Evolutionary conservation across 2,888 invertebrate genomes (phyloP), one percentile per base, ranked within the genome.

Genomic region (Pycnomerus fuliginosus): DNA sequence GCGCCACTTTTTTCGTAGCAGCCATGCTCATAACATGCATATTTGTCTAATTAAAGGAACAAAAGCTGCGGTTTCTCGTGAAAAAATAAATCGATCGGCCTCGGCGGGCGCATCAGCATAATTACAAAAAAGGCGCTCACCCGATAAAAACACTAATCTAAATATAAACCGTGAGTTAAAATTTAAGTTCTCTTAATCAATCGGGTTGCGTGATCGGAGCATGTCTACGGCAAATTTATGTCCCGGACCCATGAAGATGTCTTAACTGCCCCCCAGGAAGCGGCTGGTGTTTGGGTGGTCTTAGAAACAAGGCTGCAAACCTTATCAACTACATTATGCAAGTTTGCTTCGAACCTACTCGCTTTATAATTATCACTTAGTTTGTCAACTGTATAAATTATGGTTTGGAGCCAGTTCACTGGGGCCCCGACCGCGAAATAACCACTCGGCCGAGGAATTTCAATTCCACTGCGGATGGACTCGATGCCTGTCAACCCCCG

Each of bases 241-340:
- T 64, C 61, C 64, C 57, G 64, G 65, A 54, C 67, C 67, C 58
- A 62, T 62, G 63, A 69, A 68, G 70, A 70, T 62, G 64, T 61
- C 61, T 67, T 64, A 64, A 65, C 60, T 65, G 67, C 68, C 70
- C 67, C 70, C 70, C 69, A 68, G 69, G 67, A 68, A 65, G 67
- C 68, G 56, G 60, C 61, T 58, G 58, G 61, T 58, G 62, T 65
- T 63, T 64, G 64, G 65, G 65, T 65, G 65, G 65, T 65, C 65
- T 61, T 61, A 59, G 61, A 61, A 50, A 46, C 31, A n/a, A n/a
- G n/a, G 39, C 46, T 50, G 50, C 39, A 49, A 45, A 42, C 44
- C 39, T 42, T 49, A 49, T 45, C 45, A 45, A 45, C 45, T 33
- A 41, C 55, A 63, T 65, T 64, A 64, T 62, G 62, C 64, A 59